Percentiles rank a stretch among this genome's conserved stretches.
phyloP scores from a whole-genome alignment of 2,113 vertebrate genomes.

The Artemisiospiza belli region DNA sequence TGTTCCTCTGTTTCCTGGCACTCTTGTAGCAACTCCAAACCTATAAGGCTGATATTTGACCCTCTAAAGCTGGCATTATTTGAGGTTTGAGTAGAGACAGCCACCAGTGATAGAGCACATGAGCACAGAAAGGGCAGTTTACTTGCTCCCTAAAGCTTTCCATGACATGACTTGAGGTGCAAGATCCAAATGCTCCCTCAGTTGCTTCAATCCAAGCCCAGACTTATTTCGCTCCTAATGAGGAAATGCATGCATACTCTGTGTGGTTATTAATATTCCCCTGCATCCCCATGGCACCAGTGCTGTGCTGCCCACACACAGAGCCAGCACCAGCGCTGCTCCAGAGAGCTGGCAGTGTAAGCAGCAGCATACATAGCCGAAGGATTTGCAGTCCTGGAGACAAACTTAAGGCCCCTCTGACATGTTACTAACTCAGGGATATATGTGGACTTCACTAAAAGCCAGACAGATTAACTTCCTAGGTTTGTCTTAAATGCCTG shows the following conservation, averaged over 20 bases:
- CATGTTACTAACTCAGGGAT: background rate
- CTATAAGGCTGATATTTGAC: background rate
- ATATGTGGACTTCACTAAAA: background rate
- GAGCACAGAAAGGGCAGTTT: background rate
- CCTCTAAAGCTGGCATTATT: slow-evolving; percentile 4
- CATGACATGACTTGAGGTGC: background rate
- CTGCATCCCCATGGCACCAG: background rate
- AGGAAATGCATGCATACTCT: background rate
- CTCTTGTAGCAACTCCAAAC: background rate
- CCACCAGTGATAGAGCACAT: background rate
- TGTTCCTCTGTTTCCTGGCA: slow-evolving; percentile 19
- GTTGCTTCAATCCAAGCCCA: background rate
- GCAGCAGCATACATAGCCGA: background rate
- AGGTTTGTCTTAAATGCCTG: background rate
- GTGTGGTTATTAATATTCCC: background rate
- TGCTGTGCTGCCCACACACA: background rate
- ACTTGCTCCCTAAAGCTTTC: background rate
- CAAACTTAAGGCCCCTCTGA: background rate
- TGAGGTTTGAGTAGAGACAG: background rate
- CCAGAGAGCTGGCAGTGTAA: background rate
- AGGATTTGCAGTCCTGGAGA: background rate
- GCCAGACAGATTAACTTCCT: background rate
- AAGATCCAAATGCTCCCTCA: background rate
- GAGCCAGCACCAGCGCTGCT: background rate
- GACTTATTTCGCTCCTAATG: background rate